phyloP scores from a whole-genome alignment of 2,113 vertebrate species.

The Cervus canadensis region DNA sequence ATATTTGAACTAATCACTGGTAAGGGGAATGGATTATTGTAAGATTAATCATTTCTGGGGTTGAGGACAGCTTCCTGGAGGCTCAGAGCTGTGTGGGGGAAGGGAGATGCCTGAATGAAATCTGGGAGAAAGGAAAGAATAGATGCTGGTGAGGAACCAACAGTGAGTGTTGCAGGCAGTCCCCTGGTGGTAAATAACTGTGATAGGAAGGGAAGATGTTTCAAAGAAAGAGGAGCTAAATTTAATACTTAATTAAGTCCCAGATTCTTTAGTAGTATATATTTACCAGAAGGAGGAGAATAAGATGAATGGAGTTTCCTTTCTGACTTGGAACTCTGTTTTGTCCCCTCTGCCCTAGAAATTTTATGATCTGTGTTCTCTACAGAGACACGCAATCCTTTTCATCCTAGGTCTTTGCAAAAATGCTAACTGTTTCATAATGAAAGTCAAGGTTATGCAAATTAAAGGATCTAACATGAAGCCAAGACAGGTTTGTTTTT shows the following conservation, averaged over 20 bases:
- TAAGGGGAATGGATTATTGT: background rate
- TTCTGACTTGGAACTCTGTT: background rate
- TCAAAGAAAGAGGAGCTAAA: background rate
- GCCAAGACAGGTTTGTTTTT: background rate
- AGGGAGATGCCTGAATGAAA: background rate
- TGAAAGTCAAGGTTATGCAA: background rate
- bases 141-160: background rate
- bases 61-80: background rate
- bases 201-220: background rate
- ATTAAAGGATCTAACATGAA: background rate
- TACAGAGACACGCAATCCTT: background rate
- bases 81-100: background rate
- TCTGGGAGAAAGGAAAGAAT: background rate
- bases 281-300: background rate
- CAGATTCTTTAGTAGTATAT: background rate
- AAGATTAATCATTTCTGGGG: background rate
- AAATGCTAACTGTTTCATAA: conserved; percentile 23
- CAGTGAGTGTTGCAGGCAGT: background rate
- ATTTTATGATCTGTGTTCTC: conserved; percentile 3
- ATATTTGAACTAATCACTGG: background rate
- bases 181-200: background rate
- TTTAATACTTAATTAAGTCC: background rate
- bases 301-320: background rate
- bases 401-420: background rate
- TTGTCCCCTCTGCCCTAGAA: conserved; percentile 23